A percentile compares a stretch with the other conserved stretches of the same genome.
phyloP scores from a whole-genome alignment of 2,888 invertebrate genomes.

The Octonoba sinensis region DNA sequence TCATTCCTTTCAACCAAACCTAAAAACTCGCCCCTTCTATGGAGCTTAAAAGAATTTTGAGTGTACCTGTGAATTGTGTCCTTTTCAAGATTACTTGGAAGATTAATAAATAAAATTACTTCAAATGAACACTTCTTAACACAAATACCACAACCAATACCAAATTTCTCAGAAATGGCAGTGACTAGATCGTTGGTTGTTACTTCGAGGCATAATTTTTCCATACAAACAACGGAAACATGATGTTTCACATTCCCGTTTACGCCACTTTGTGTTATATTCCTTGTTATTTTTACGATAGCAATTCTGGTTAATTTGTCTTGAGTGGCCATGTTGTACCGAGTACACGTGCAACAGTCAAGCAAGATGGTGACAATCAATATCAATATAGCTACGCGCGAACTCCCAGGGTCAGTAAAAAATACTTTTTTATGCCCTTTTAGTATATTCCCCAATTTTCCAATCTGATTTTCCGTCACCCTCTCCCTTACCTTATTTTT shows the following conservation, averaged over 20 bases:
- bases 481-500: too few relatives aligned
- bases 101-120: constrained; percentile 97
- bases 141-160: constrained; percentile 99
- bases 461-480: too few relatives aligned
- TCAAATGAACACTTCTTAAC: constrained; percentile 99
- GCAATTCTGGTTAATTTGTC: constrained; percentile 97
- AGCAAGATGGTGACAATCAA: constrained; percentile 26
- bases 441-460: too few relatives aligned
- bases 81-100: constrained; percentile 97
- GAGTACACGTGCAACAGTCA: constrained; percentile 43
- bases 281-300: constrained; percentile 97
- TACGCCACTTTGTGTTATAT: constrained; percentile 98
- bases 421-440: too few relatives aligned
- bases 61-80: constrained; percentile 99
- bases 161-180: constrained; percentile 95
- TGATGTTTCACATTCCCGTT: constrained; percentile 98
- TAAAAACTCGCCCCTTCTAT: constrained; percentile 96
- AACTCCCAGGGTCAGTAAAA: too few relatives aligned
- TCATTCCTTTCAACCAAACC: constrained; percentile 99
- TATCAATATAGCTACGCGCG: too few relatives aligned
- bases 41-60: constrained; percentile 98
- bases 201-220: constrained; percentile 98
- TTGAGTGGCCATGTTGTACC: constrained; percentile 65
- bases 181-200: constrained; percentile 95
- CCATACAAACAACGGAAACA: constrained; percentile 99